Percentiles rank a stretch among this genome's conserved stretches.
These are phyloP conservation scores for Lordiphosa andalusiaca DNA, from an alignment of 2,888 invertebrate species.

Conservation along the genomic window DNA sequence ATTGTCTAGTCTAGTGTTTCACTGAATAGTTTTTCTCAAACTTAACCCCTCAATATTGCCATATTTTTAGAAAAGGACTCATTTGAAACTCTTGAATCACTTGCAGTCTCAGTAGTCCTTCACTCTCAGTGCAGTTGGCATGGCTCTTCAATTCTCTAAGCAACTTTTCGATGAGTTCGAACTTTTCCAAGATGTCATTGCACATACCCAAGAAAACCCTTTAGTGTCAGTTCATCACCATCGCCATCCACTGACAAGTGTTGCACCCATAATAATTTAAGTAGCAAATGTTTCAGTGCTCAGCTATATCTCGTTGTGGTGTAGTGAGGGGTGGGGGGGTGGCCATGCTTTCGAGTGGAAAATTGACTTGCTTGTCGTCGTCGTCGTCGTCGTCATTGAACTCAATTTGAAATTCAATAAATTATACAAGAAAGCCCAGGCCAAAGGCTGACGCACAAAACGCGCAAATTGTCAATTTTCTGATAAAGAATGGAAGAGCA, in stretches of 20 bases:
- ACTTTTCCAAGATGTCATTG: too few species aligned
- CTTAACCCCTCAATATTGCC: too few species aligned
- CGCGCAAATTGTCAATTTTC: conserved; percentile 75
- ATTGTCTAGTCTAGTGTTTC: too few species aligned
- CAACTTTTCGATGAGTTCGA: too few species aligned
- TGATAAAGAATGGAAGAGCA: conserved; percentile 41
- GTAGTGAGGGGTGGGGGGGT: conserved; percentile 16
- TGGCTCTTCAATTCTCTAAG: too few species aligned
- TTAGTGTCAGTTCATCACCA: too few species aligned
- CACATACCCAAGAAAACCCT: too few species aligned
- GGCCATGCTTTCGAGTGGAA: conserved; percentile 72
- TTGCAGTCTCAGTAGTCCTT: too few species aligned
- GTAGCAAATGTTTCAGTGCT: conserved; percentile 30
- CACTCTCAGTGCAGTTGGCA: too few species aligned
- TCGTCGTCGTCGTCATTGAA: conserved; percentile 63
- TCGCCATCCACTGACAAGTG: conserved; percentile 33
- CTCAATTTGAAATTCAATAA: conserved; percentile 78
- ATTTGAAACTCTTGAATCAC: too few species aligned
- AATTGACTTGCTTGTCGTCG: conserved; percentile 77
- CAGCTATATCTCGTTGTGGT: conserved; percentile 41
- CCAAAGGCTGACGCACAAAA: conserved; percentile 43
- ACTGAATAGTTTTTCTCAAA: too few species aligned
- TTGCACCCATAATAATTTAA: conserved; percentile 60
- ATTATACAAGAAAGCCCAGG: conserved; percentile 58
- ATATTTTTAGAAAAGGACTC: too few species aligned